Evolutionary conservation across 2,113 vertebrate genomes (phyloP).

Genomic region (Sinocyclocheilus anophthalmus): DNA sequence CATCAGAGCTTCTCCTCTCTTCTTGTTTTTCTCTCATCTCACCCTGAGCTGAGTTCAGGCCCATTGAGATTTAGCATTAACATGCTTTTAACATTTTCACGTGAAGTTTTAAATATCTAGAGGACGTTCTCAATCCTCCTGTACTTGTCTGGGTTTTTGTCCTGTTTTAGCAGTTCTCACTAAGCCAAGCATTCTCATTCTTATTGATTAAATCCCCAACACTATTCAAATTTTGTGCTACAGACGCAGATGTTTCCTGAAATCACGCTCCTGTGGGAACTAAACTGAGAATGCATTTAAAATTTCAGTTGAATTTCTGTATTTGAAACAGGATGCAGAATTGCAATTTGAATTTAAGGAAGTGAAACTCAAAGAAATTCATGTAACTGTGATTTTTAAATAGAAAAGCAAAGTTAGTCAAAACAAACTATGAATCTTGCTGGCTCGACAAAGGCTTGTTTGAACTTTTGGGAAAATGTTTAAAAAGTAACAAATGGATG

Average conservation of each 20-base stretch:
- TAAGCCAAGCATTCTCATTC: neutral
- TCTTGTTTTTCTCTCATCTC: slow-evolving; percentile 41
- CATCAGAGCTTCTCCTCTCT: neutral
- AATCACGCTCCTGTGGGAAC: neutral
- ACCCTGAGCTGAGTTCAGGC: slow-evolving; percentile 42
- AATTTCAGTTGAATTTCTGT: neutral
- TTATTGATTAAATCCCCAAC: neutral
- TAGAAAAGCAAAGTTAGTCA: neutral
- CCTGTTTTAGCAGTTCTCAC: neutral
- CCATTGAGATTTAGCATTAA: slow-evolving; percentile 65
- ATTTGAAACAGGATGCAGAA: neutral
- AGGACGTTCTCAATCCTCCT: slow-evolving; percentile 17
- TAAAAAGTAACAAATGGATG: neutral
- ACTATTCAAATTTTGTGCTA: neutral
- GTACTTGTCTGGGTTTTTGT: neutral
- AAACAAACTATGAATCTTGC: neutral
- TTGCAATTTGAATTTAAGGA: neutral
- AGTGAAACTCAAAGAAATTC: neutral
- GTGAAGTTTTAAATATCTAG: slow-evolving; percentile 61
- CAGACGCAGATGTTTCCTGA: neutral
- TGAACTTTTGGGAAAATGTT: neutral
- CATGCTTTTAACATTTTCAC: slow-evolving; percentile 65
- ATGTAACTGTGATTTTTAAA: neutral
- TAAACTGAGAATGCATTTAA: neutral
- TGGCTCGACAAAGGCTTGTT: neutral